These are phyloP conservation scores for Acrocephalus arundinaceus DNA, from an alignment of 2,113 vertebrate genomes.

Conservation along the genomic window DNA sequence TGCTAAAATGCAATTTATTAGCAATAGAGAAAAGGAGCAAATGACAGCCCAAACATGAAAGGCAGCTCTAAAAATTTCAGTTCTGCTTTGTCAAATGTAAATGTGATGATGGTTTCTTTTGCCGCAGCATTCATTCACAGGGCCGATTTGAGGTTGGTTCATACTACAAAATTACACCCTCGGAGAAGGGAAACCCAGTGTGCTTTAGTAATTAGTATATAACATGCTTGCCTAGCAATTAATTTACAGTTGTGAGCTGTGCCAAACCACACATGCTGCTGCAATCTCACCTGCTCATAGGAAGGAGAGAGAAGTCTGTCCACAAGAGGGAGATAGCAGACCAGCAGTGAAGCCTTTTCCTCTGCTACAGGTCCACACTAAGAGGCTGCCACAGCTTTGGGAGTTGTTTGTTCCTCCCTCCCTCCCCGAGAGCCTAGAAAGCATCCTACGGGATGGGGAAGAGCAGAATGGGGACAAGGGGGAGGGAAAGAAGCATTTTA, in stretches of 20 bases:
- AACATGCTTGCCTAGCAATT: not conserved
- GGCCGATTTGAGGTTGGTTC: not conserved
- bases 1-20: not conserved
- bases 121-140: not conserved
- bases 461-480: not conserved
- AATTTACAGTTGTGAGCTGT: not conserved
- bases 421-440: not conserved
- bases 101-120: accelerated
- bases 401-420: accelerated
- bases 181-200: not conserved
- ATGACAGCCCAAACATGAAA: not conserved
- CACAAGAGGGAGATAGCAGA: slow-evolving; percentile 52
- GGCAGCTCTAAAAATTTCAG: not conserved
- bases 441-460: accelerated
- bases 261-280: not conserved
- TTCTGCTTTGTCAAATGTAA: not conserved
- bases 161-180: not conserved
- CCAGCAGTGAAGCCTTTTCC: not conserved
- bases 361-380: accelerated
- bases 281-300: accelerated
- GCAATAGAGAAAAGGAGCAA: not conserved
- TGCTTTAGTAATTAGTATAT: not conserved
- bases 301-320: not conserved
- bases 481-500: not conserved
- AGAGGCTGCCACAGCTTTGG: accelerated